Conservation (phyloP, 2,888 invertebrate species). For the Tiliacea citrago region DNA sequence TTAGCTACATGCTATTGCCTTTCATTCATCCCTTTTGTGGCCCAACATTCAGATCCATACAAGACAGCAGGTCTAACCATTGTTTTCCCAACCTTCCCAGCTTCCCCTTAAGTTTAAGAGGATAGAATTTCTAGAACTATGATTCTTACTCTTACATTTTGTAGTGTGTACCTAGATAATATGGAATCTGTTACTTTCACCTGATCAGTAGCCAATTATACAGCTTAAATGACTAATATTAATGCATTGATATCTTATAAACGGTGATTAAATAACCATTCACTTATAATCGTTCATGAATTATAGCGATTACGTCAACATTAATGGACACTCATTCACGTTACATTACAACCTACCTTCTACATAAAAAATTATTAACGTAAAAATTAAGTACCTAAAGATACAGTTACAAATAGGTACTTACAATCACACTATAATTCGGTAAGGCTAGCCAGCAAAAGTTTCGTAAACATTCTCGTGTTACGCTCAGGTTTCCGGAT, state of each 20-base stretch:
- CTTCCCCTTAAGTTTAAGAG: no score
- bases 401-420: slow-evolving; percentile 33
- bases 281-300: slow-evolving; percentile 27
- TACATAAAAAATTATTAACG: slow-evolving; percentile 21
- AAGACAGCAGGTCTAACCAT: no score
- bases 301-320: slow-evolving; percentile 35
- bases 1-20: no score
- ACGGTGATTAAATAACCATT: slow-evolving; percentile 24
- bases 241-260: slow-evolving; percentile 9
- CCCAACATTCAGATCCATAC: no score
- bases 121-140: no score
- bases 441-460: slow-evolving; percentile 42
- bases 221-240: slow-evolving; percentile 13
- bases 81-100: no score
- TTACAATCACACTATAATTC: slow-evolving; percentile 48
- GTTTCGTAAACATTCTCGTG: slow-evolving; percentile 68
- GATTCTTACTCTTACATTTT: no score
- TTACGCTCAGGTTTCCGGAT: slow-evolving; percentile 73
- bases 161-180: not conserved
- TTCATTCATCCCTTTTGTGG: no score
- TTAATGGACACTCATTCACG: slow-evolving; percentile 35
- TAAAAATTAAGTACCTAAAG: slow-evolving; percentile 2
- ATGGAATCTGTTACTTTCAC: slow-evolving; percentile 9
- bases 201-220: slow-evolving; percentile 9
- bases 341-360: not conserved